Base-by-base conservation (phyloP, 2,888 invertebrate genomes). In the Epinotia ramella region DNA sequence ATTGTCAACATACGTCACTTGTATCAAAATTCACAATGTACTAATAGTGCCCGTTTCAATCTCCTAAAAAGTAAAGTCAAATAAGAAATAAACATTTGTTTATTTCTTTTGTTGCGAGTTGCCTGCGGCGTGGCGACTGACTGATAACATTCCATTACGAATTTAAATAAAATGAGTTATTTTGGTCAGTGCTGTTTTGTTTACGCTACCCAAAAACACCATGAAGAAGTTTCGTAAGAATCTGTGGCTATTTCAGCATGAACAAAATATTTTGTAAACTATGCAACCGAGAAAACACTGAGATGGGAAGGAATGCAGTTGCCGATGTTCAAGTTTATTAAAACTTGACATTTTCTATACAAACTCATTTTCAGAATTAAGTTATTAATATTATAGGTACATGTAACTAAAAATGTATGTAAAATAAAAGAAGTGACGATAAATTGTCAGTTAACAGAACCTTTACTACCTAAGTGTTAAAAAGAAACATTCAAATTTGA, bases 161-260 rank as follows among this genome's bases (percentile, higher is more conserved):
- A 57, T 57, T 20, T 11, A 57, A 57, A 57, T 57, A 20, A 57
- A 44, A 40, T 40, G 40, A 7, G 18, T 12, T 67, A 56, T 46
- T 60, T 69, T 24, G 1, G n/a, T 24, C 24, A 46, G 59, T 57
- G 59, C 13, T 16, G 24, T 60, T 68, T 68, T 59, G 59, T 59
- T 68, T 57, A 60, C 69, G 7, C 59, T 24, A 53, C 3, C 60
- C 33, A 28, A 65, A 20, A 64, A 9, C 65, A 28, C 59, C 20
- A 59, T 60, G 46, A 46, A 46, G 63, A 57, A 46, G 63, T 69
- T 74, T 57, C 74, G 69, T 69, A 64, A 74, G 28, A 49, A 68
- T 11, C 57, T 3, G 69, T 9, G 44, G 57, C 28, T 69, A 62
- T 73, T 67, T 73, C 69, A 44, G 63, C 24, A 24, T 59, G 13